These are phyloP conservation scores for Paramormyrops hopkinsi DNA, from an alignment of 2,797 vertebrate species.

Conservation along the genomic window DNA sequence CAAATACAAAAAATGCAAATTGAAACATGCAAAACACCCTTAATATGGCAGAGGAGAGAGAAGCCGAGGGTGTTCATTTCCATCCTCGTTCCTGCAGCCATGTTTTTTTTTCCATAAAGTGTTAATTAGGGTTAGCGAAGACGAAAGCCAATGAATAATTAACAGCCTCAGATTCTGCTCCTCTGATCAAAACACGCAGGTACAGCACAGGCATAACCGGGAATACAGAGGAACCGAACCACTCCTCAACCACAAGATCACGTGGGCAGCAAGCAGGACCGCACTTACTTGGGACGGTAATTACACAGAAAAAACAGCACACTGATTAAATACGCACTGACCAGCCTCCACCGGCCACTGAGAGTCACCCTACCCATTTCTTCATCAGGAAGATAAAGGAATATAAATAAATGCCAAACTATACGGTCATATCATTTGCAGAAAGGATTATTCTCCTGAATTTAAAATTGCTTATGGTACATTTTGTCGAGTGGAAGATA, in stretches of 20 bases:
- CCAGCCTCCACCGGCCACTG: not conserved
- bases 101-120: conserved; percentile 8
- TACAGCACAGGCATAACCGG: not conserved
- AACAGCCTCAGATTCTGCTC: not conserved
- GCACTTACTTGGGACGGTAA: not conserved
- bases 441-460: not conserved
- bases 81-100: not conserved
- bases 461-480: not conserved
- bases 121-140: conserved; percentile 15
- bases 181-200: not conserved
- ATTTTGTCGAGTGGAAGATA: not conserved
- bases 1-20: conserved; percentile 27
- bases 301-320: not conserved
- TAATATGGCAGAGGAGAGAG: conserved; percentile 16
- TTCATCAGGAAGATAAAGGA: not conserved
- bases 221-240: not conserved
- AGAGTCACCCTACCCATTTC: not conserved
- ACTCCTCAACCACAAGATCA: not conserved
- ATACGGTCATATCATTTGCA: not conserved
- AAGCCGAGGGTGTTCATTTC: not conserved
- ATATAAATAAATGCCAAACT: not conserved
- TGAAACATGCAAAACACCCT: conserved; percentile 20
- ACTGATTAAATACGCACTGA: not conserved
- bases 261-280: not conserved
- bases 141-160: conserved; percentile 15